Evolutionary conservation across 2,113 vertebrate species (phyloP), one percentile per base, ranked within the genome.

Genomic region (Ophthalmolycus amberensis): DNA sequence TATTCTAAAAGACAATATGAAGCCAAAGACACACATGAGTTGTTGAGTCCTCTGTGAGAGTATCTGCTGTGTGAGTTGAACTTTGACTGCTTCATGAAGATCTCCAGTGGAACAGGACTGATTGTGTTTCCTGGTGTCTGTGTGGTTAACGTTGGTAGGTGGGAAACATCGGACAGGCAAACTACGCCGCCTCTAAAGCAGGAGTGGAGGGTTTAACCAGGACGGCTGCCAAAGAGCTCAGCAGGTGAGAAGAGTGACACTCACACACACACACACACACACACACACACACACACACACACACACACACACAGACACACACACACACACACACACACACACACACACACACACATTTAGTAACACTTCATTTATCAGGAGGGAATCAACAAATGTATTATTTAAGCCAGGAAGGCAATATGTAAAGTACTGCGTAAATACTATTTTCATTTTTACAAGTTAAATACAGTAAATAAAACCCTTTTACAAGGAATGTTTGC

Each of bases 181-280:
- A 97, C 78, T 98, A 98, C 18, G 80, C 94, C 0, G 95, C 97
- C 3, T 97, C 97, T 80, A 98, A 98, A 93, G 96, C 96, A 0
- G 97, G 97, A 67, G 97, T 98, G 42, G 92, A 96, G 59, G 97
- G 96, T 42, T 87, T 98, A 12, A 97, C 96, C 15, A 95, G 93
- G 83, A 95, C 84, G 0, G 95, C 91, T 0, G 97, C 97, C 58
- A 96, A 95, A 64, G 97, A 98, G 84, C 95, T 97, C 38, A 96
- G 95, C 91, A 94, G 92, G 96, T 96, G 66, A 88, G 86, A 20
- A 0, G 10, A 80, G 22, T 1, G 29, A 29, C 3, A 2, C 29
- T 1, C 25, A 1, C 25, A 25, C 25, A 25, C 25, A 25, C 25
- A 25, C 25, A 25, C 25, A 25, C 25, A 3, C 29, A 12, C 18